Evolutionary conservation across 1,140 invertebrate species (phyloP).

Genomic region (Manduca sexta): DNA sequence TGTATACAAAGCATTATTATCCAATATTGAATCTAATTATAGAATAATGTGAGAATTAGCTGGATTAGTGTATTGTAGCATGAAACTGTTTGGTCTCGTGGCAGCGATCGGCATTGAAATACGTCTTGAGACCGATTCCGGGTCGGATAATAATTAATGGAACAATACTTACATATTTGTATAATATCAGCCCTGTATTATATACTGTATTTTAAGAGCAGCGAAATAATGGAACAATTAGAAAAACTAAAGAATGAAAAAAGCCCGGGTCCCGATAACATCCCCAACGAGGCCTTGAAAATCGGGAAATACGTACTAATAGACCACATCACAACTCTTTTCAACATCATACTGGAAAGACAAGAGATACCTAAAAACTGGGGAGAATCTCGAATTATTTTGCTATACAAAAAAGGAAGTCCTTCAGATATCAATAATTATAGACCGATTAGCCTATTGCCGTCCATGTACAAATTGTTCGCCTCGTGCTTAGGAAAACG

Average conservation of each 20-base stretch:
- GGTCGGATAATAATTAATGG: too few species aligned
- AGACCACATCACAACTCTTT: background rate
- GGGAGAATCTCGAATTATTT: slow-evolving; percentile 13
- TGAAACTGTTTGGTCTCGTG: too few species aligned
- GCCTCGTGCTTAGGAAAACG: slow-evolving; percentile 10
- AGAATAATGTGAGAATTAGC: too few species aligned
- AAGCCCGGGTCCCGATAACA: slow-evolving; percentile 15
- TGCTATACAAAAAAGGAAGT: slow-evolving; percentile 22
- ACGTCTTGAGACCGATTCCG: too few species aligned
- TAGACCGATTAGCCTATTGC: slow-evolving; percentile 16
- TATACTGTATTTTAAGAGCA: slow-evolving; percentile 1
- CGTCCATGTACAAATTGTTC: slow-evolving; percentile 21
- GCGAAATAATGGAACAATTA: slow-evolving; percentile 13
- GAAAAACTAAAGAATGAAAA: slow-evolving; percentile 15
- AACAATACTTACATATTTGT: too few species aligned
- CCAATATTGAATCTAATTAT: too few species aligned
- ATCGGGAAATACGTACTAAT: slow-evolving; percentile 9
- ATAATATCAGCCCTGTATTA: too few species aligned
- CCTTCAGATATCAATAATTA: slow-evolving; percentile 16
- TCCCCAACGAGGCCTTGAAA: slow-evolving; percentile 16
- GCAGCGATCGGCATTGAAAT: too few species aligned
- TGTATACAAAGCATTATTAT: too few species aligned
- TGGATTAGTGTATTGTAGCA: too few species aligned
- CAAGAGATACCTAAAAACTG: slow-evolving; percentile 12
- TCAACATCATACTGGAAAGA: slow-evolving; percentile 9